phyloP scores from a whole-genome alignment of 2,113 vertebrate species.

The Pongo abelii region DNA sequence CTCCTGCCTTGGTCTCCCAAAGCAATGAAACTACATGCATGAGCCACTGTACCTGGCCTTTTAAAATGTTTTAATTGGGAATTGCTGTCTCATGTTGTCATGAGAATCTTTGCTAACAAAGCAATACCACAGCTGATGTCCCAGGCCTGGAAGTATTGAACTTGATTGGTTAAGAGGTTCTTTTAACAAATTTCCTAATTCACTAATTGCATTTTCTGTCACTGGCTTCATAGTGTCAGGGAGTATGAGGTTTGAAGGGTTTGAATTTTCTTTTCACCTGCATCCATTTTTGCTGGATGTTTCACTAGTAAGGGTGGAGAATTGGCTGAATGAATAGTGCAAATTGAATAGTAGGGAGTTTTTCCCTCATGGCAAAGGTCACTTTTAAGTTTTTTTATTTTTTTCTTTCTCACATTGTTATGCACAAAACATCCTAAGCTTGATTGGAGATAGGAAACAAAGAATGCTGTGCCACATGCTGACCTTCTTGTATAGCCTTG shows the following conservation, averaged over 20 bases:
- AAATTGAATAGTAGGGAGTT: background rate
- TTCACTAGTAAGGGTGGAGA: background rate
- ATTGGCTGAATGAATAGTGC: background rate
- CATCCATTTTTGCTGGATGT: background rate
- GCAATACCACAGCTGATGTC: background rate
- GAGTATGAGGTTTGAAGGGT: background rate
- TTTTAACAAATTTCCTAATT: background rate
- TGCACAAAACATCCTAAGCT: background rate
- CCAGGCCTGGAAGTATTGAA: background rate
- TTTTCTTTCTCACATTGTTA: background rate
- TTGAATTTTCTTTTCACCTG: background rate
- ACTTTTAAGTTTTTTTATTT: background rate
- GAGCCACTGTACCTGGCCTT: background rate
- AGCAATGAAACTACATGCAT: too few species aligned
- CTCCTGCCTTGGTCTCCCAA: too few species aligned
- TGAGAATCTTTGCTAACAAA: background rate
- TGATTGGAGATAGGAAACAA: constrained; percentile 21
- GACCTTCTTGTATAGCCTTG: constrained; percentile 62
- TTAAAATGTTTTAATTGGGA: background rate
- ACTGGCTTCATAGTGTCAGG: background rate
- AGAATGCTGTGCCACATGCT: background rate
- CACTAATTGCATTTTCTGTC: background rate
- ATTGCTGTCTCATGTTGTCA: background rate
- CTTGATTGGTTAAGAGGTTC: background rate
- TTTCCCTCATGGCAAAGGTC: background rate